phyloP scores from a whole-genome alignment of 2,797 vertebrate genomes.

The Protonibea diacanthus region DNA sequence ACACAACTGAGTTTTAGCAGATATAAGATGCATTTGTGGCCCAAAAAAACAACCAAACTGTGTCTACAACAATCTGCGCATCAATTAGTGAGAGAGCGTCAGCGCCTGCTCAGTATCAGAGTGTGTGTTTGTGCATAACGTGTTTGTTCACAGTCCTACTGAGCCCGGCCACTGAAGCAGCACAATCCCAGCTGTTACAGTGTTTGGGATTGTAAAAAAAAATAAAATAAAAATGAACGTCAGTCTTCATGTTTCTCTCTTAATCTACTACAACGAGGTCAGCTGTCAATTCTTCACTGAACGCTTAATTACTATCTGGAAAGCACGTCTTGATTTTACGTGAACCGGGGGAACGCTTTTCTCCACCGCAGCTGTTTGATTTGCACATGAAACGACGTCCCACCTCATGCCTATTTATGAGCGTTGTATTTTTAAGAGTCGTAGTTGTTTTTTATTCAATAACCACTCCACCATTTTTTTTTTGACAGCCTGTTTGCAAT shows the following conservation, averaged over 20 bases:
- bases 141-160: constrained; percentile 11
- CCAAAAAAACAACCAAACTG: constrained; percentile 8
- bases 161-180: constrained; percentile 30
- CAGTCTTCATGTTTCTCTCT: constrained; percentile 7
- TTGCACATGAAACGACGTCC: constrained; percentile 5
- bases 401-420: constrained; percentile 4
- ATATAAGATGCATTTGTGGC: no score
- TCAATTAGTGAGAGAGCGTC: constrained; percentile 47
- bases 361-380: neutral
- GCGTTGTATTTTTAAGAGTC: neutral
- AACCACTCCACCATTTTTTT: neutral
- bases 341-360: neutral
- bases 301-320: constrained; percentile 19
- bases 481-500: neutral
- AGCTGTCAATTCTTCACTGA: constrained; percentile 26
- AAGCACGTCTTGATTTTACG: constrained; percentile 3
- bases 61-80: constrained; percentile 32
- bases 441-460: neutral
- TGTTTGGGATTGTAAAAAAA: neutral
- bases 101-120: constrained; percentile 23
- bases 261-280: constrained; percentile 38
- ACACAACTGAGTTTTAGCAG: no score
- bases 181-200: constrained; percentile 57
- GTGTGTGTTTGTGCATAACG: constrained; percentile 18
- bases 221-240: neutral